phyloP scores from a whole-genome alignment of 1,140 invertebrate genomes.

The Pemphigus obesinymphae region DNA sequence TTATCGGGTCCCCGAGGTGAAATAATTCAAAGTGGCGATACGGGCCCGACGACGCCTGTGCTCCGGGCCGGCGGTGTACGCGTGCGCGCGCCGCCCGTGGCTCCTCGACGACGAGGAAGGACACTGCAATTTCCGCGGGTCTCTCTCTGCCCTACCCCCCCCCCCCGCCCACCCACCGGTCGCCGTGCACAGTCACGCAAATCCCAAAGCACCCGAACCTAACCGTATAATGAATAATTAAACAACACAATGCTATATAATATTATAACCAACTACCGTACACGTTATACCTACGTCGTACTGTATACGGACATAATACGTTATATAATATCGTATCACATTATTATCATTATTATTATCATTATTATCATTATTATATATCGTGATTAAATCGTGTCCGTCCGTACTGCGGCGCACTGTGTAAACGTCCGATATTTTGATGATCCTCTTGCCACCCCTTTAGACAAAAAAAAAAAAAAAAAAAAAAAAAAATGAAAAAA shows the following conservation, averaged over 20 bases:
- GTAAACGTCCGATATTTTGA: constrained; percentile 7
- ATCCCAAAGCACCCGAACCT: constrained; percentile 24
- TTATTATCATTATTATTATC: too few species aligned
- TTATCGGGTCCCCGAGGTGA: constrained; percentile 34
- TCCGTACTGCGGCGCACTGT: not conserved
- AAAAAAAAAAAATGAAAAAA: too few species aligned
- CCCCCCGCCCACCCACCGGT: not conserved
- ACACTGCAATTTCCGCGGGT: not conserved
- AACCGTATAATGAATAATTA: constrained; percentile 29
- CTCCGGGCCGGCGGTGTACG: not conserved
- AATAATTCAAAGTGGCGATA: constrained; percentile 39
- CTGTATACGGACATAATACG: too few species aligned
- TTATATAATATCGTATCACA: too few species aligned
- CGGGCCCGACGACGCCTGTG: not conserved
- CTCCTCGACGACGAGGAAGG: not conserved
- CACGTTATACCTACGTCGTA: not conserved
- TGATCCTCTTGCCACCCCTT: too few species aligned
- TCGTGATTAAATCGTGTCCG: not conserved
- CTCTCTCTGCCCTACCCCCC: too few species aligned
- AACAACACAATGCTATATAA: not conserved
- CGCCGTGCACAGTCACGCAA: constrained; percentile 14
- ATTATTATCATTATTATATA: too few species aligned
- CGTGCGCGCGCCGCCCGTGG: not conserved
- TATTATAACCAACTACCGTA: not conserved
- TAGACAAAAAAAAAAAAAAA: too few species aligned